Evolutionary conservation across 2,113 vertebrate genomes (phyloP).

Genomic region (Petaurus breviceps): DNA sequence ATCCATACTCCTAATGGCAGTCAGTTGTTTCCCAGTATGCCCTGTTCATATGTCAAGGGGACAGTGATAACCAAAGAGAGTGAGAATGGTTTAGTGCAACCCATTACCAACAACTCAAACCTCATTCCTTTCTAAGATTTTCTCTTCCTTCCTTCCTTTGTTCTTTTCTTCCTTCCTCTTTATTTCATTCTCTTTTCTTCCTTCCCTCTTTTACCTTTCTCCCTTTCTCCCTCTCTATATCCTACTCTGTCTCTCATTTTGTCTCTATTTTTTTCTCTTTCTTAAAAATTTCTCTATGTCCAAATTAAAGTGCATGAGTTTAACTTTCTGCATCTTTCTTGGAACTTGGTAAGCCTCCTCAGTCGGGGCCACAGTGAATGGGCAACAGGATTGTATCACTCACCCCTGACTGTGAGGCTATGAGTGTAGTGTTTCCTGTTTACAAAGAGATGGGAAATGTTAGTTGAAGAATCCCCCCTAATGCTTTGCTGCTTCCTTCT

Average conservation of each 20-base stretch:
- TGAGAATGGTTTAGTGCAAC: neutral
- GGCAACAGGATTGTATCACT: neutral
- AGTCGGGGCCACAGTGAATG: neutral
- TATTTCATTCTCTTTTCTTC: no score
- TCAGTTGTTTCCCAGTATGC: neutral
- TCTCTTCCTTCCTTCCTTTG: neutral
- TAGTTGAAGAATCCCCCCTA: conserved; percentile 28
- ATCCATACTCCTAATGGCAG: neutral
- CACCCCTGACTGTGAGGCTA: conserved; percentile 36
- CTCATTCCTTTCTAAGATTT: neutral
- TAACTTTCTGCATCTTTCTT: conserved; percentile 45
- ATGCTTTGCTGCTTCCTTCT: conserved; percentile 60
- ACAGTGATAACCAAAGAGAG: neutral
- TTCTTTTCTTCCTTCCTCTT: neutral
- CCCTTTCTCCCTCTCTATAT: neutral
- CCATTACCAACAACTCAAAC: conserved; percentile 12
- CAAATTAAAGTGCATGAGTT: neutral
- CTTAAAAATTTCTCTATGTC: neutral
- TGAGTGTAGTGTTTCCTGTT: conserved; percentile 69
- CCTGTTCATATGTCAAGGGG: neutral
- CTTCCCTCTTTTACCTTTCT: neutral
- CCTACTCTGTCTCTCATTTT: neutral
- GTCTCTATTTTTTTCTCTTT: neutral
- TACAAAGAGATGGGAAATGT: conserved; percentile 62
- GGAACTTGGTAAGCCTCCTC: conserved; percentile 20